These are phyloP conservation scores for Drosophila pachea DNA, from an alignment of 1,140 invertebrate genomes.

Conservation along the genomic window DNA sequence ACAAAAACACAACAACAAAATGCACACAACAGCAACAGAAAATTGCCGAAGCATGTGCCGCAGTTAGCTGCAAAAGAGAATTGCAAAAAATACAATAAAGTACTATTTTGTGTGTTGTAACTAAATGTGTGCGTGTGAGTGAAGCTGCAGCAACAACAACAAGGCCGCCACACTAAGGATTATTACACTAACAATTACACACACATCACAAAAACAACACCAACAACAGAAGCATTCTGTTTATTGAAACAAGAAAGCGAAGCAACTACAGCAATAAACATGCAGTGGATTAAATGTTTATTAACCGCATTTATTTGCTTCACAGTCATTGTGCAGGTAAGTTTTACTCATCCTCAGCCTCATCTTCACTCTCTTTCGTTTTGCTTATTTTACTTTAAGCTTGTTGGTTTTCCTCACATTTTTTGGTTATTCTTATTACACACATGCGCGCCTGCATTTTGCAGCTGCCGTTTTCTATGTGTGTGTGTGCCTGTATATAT, in stretches of 20 bases:
- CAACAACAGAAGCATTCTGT: slow-evolving; percentile 17
- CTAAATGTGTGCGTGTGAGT: slow-evolving; percentile 34
- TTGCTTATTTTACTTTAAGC: slow-evolving; percentile 19
- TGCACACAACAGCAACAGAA: slow-evolving; percentile 43
- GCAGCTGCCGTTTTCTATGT: slow-evolving; percentile 27
- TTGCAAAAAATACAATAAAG: slow-evolving; percentile 53
- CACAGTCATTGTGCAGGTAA: slow-evolving; percentile 75
- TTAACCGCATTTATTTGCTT: slow-evolving; percentile 74
- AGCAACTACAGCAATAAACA: slow-evolving; percentile 66
- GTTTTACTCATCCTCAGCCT: slow-evolving; percentile 10
- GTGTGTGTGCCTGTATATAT: slow-evolving; percentile 11
- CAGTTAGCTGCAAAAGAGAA: slow-evolving; percentile 40
- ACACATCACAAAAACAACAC: slow-evolving; percentile 39
- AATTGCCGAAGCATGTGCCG: slow-evolving; percentile 58
- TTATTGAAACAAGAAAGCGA: slow-evolving; percentile 38
- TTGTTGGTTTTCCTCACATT: slow-evolving; percentile 32
- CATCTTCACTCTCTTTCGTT: neutral
- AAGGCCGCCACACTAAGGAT: slow-evolving; percentile 54
- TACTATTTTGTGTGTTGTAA: slow-evolving; percentile 42
- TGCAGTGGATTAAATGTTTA: slow-evolving; percentile 79
- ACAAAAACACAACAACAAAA: slow-evolving; percentile 34
- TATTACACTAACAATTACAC: slow-evolving; percentile 68
- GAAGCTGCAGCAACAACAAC: slow-evolving; percentile 22
- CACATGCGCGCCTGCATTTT: slow-evolving; percentile 40
- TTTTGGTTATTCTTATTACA: slow-evolving; percentile 21